Percentiles rank a stretch among this genome's conserved stretches.
Evolutionary conservation across 2,113 vertebrate species (phyloP).

Genomic region (mouse (Mus musculus)): DNA sequence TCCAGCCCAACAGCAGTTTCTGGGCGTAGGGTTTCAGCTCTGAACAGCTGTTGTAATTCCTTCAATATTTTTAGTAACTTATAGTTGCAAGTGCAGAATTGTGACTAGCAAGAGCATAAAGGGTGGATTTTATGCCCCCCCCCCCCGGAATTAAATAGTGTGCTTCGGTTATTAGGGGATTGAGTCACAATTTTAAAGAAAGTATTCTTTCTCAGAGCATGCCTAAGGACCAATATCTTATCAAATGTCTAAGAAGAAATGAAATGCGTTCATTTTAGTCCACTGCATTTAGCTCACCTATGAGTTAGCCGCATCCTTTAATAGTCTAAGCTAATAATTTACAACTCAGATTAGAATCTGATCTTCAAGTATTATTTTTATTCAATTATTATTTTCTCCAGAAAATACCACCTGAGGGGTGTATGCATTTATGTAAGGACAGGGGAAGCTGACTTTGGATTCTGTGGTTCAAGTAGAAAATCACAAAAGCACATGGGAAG

Average conservation of each 20-base stretch:
- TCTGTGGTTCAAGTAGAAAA: constrained; percentile 49
- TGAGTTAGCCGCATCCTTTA: constrained; percentile 16
- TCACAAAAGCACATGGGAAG: not conserved
- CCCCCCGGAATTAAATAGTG: constrained; percentile 37
- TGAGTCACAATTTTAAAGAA: constrained; percentile 27
- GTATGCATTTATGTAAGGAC: not conserved
- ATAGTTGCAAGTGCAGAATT: constrained; percentile 53
- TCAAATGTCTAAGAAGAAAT: constrained; percentile 52
- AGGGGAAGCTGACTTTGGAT: not conserved
- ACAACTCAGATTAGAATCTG: constrained; percentile 20
- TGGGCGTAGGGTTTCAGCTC: constrained; percentile 58
- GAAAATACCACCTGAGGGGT: not conserved
- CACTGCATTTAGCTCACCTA: constrained; percentile 27
- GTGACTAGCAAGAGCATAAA: constrained; percentile 39
- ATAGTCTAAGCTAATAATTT: not conserved
- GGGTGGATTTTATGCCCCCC: constrained; percentile 50
- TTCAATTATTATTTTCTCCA: constrained; percentile 44
- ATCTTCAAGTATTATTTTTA: constrained; percentile 6
- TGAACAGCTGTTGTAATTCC: constrained; percentile 42
- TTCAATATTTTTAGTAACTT: constrained; percentile 75
- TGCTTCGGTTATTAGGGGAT: constrained; percentile 47
- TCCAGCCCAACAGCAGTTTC: constrained; percentile 51
- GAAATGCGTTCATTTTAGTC: not conserved
- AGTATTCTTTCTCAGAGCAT: constrained; percentile 8
- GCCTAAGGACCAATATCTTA: constrained; percentile 28